Evolutionary conservation across 2,797 vertebrate species (phyloP).

Genomic region (Coracias cyanogaster): DNA sequence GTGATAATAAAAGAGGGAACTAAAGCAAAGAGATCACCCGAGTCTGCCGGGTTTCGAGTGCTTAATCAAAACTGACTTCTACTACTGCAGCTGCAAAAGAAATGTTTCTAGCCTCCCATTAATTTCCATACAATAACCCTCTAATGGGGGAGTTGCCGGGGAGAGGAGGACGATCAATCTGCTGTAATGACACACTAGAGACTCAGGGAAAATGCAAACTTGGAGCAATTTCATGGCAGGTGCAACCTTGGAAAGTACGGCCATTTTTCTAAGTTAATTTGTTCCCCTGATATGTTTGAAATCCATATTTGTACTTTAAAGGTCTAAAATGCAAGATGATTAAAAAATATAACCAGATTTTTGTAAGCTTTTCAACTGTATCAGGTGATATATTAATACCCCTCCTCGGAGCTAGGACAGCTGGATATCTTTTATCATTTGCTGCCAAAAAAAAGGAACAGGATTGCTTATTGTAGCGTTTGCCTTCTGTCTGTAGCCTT

Average conservation of each 20-base stretch:
- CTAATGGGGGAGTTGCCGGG: slow-evolving; percentile 79
- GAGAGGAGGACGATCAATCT: slow-evolving; percentile 81
- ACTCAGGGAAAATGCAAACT: slow-evolving; percentile 80
- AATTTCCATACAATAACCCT: slow-evolving; percentile 86
- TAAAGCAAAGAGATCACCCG: slow-evolving; percentile 77
- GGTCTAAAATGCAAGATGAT: slow-evolving; percentile 79
- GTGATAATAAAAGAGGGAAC: slow-evolving; percentile 75
- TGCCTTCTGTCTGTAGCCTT: slow-evolving; percentile 31
- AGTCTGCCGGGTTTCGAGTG: slow-evolving; percentile 61
- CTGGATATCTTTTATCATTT: slow-evolving; percentile 50
- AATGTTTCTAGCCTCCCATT: slow-evolving; percentile 81
- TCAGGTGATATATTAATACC: slow-evolving; percentile 58
- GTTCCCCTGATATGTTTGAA: slow-evolving; percentile 84
- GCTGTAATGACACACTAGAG: slow-evolving; percentile 81
- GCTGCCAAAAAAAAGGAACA: slow-evolving; percentile 16
- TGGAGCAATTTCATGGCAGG: slow-evolving; percentile 84
- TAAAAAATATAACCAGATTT: slow-evolving; percentile 79
- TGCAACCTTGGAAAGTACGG: slow-evolving; percentile 82
- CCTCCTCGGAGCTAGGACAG: slow-evolving; percentile 40
- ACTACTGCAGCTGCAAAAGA: slow-evolving; percentile 80
- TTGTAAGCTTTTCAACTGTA: slow-evolving; percentile 69
- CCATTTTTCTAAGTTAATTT: slow-evolving; percentile 84
- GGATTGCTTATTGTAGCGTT: slow-evolving; percentile 11
- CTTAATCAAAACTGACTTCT: slow-evolving; percentile 85
- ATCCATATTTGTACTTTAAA: slow-evolving; percentile 85